Evolutionary conservation across 1,140 invertebrate species (phyloP), one percentile per base, ranked within the genome.

Genomic region (Gryon sp.): DNA sequence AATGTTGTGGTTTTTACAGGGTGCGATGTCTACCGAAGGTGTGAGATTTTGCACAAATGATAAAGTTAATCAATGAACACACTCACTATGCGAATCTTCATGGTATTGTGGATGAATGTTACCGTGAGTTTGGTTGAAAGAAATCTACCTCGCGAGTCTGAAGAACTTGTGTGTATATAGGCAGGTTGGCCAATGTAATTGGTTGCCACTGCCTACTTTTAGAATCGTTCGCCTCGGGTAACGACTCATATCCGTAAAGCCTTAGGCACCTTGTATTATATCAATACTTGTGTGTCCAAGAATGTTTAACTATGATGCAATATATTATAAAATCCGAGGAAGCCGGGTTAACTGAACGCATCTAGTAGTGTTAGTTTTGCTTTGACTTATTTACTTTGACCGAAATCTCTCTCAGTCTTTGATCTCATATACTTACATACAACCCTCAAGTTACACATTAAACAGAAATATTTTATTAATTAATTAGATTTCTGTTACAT

Each of bases 101-200:
- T 76, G 36, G 38, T 26, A 38, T 6, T 11, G 34, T 43, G 11
- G 30, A 52, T 38, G 30, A 45, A 70, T 63, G 59, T 65, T 59
- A 57, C 74, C 45, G 52, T 36, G 65, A 46, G 52, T 70, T 65
- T 60, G 52, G 74, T 65, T 55, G 59, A 73, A 76, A 76, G 74
- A 76, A 76, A 76, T 76, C 74, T 70, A 50, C 52, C 34, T 20
- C 50, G 57, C 50, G 59, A 69, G 65, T 34, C 43, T 34, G 46
- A 60, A 43, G 52, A 57, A 40, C 59, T 66, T 63, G 32, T 69
- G 50, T 72, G 68, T 72, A 76, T 76, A 76, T 76, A 76, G 59
- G 57, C 65, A 59, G 55, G 60, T 62, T 62, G 43, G 20, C 30
- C 65, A 52, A 52, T 69, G 73, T 76, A 76, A 76, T 76, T 76